Base-by-base conservation (phyloP, 2,113 vertebrate genomes). In the Nothocercus julius region DNA sequence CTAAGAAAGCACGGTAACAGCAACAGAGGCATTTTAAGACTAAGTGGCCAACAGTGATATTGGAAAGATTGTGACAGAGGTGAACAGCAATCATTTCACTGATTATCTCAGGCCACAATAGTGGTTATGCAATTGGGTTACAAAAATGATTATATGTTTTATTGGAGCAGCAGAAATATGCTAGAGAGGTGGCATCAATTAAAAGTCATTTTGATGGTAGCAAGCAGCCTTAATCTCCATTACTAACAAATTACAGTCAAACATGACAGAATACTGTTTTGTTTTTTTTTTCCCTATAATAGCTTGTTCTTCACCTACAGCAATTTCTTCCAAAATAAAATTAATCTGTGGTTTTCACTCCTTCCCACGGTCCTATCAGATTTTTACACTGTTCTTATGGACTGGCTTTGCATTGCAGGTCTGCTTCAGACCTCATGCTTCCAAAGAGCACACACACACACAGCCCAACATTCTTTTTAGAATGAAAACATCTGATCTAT, bases 41-140 rank as follows among this genome's bases (percentile, higher is more conserved):
- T 70, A 72, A 32, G 62, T 83, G 70, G 85, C 54, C 89, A 87
- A 66, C 83, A 95, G 38, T 34, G 82, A 81, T 28, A 90, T 25
- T 75, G 82, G 85, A 90, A 87, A 77, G 76, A 75, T 78, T 47
- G 86, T 12, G 30, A 68, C 49, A 64, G 70, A 89, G 72, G 87
- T 16, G 63, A 96, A 86, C 47, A 95, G 79, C 72, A 87, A 63
- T 24, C 83, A 85, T 70, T 90, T 88, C 83, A 92, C 73, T 85
- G 44, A 53, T 76, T 84, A 30, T 12, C 78, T 86, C 66, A 73
- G 10, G 45, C 54, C 66, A 76, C 80, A 88, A 62, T 36, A 73
- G 45, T 28, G 42, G 47, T 75, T 64, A 82, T 30, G 80, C 73
- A 91, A 91, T 27, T 73, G 82, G 73, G 38, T 73, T 81, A 76